Conservation (phyloP, 92 coral and sea anemone species). For the Porites divaricata region DNA sequence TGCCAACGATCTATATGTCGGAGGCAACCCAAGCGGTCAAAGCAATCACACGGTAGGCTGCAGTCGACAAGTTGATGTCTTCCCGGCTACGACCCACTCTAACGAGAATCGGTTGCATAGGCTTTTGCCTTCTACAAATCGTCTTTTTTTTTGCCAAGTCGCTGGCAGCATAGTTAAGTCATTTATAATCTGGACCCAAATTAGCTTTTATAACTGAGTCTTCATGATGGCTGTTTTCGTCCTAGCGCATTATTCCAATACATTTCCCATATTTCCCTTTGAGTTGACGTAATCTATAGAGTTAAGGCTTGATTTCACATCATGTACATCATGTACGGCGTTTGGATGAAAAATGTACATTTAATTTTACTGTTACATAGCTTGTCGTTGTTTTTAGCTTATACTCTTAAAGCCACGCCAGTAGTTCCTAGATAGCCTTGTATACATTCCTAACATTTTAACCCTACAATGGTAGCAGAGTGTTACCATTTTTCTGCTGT, state of each 20-base stretch:
- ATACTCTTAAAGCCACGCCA: background rate
- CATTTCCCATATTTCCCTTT: too few species aligned
- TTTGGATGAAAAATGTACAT: background rate
- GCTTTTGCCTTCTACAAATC: background rate
- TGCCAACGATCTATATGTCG: constrained; percentile 23
- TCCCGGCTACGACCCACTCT: background rate
- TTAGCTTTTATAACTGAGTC: background rate
- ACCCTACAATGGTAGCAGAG: background rate
- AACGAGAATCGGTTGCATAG: background rate
- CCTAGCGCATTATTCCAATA: too few species aligned
- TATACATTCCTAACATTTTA: background rate
- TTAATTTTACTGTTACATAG: background rate
- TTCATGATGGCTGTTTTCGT: background rate
- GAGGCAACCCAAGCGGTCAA: constrained; percentile 20
- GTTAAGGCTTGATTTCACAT: background rate
- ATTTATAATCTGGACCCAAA: background rate
- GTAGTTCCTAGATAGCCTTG: background rate
- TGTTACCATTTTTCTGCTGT: background rate
- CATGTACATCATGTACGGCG: constrained; percentile 25
- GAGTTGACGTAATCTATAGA: too few species aligned
- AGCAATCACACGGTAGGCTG: constrained; percentile 30
- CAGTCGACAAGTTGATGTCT: background rate
- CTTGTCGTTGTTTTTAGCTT: background rate
- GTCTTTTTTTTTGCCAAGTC: background rate
- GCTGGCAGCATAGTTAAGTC: constrained; percentile 3